These are phyloP conservation scores for Epizoanthus ramosus DNA, from an alignment of 92 coral and sea anemone species.

Conservation along the genomic window DNA sequence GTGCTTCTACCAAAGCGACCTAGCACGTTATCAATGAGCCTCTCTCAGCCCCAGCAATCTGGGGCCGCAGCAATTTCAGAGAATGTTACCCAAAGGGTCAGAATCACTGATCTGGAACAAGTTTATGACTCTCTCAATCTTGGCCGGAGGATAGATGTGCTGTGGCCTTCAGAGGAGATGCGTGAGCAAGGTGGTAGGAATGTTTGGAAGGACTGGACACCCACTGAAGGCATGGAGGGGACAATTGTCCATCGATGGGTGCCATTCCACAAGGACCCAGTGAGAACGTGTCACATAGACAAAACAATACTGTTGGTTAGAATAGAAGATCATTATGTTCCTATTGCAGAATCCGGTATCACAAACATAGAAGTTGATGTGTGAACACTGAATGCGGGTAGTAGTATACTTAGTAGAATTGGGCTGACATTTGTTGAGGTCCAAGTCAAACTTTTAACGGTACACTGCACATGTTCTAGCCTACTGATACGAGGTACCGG, in stretches of 20 bases:
- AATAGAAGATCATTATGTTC: slow-evolving; percentile 80
- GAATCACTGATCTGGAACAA: slow-evolving; percentile 70
- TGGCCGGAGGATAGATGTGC: slow-evolving; percentile 77
- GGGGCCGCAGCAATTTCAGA: slow-evolving; percentile 66
- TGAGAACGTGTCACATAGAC: slow-evolving; percentile 77
- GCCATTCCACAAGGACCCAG: slow-evolving; percentile 78
- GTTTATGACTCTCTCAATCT: slow-evolving; percentile 76
- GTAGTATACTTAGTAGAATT: no score
- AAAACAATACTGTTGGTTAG: slow-evolving; percentile 74
- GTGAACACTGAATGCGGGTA: slow-evolving; percentile 4
- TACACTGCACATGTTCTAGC: no score
- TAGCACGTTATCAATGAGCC: slow-evolving; percentile 63
- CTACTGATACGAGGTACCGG: no score
- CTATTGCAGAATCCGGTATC: slow-evolving; percentile 83
- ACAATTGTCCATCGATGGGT: slow-evolving; percentile 82
- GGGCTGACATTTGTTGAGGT: no score
- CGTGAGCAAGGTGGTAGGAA: slow-evolving; percentile 77
- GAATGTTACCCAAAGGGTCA: slow-evolving; percentile 68
- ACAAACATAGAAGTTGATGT: slow-evolving; percentile 70
- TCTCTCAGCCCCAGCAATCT: slow-evolving; percentile 61
- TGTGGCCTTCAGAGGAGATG: slow-evolving; percentile 93
- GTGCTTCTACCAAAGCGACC: slow-evolving; percentile 72
- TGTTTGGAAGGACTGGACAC: slow-evolving; percentile 86
- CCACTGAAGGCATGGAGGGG: slow-evolving; percentile 86
- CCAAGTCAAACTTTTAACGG: no score